Evolutionary conservation across 2,113 vertebrate species (phyloP).

Genomic region (Bostrychus sinensis): DNA sequence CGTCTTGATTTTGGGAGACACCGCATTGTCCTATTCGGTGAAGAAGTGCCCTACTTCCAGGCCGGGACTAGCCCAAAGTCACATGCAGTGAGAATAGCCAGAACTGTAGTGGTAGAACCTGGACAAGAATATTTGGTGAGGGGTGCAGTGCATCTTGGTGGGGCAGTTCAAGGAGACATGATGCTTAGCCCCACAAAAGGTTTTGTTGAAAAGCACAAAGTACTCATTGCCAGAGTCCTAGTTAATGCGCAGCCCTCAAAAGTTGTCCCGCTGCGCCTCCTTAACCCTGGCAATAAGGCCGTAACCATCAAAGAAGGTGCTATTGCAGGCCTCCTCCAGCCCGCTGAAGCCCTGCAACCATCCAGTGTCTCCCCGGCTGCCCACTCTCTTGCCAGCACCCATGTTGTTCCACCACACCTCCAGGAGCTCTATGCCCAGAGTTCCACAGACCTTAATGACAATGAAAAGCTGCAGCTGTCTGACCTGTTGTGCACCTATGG

Average conservation of each 20-base stretch:
- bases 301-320: background rate
- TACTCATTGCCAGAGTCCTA: background rate
- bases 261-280: too few relatives aligned
- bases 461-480: background rate
- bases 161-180: background rate
- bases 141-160: background rate
- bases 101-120: background rate
- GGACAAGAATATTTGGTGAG: background rate
- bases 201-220: constrained; percentile 6
- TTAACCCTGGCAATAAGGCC: background rate
- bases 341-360: background rate
- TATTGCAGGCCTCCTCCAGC: background rate
- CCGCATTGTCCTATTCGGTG: too few relatives aligned
- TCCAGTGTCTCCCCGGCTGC: background rate
- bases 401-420: constrained; percentile 21
- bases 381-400: too few relatives aligned
- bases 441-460: background rate
- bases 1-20: too few relatives aligned
- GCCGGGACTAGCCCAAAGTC: too few relatives aligned
- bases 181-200: constrained; percentile 4
- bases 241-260: background rate
- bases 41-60: too few relatives aligned
- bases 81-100: background rate
- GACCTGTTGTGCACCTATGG: constrained; percentile 23
- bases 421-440: constrained; percentile 33